A percentile compares a stretch with the other conserved stretches of the same genome.
These are phyloP conservation scores for Eutolmus rufibarbis DNA, from an alignment of 2,888 invertebrate species.

Conservation along the genomic window DNA sequence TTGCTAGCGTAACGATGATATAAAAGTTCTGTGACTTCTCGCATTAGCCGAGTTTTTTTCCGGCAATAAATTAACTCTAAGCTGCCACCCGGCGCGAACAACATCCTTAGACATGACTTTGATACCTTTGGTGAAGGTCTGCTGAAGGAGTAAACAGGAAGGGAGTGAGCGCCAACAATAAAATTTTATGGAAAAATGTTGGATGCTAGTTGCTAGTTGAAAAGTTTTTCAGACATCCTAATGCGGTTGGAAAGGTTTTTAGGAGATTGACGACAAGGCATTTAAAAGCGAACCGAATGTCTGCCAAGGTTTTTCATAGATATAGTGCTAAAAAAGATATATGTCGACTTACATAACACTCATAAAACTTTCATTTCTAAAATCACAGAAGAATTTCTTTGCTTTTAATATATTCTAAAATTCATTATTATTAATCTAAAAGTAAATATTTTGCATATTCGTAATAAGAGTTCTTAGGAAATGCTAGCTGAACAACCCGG, in stretches of 20 bases:
- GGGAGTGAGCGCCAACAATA: background rate
- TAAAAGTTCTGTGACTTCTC: background rate
- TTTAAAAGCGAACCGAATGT: background rate
- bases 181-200: background rate
- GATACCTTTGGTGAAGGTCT: background rate
- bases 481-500: too few species aligned
- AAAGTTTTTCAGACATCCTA: background rate
- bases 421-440: too few species aligned
- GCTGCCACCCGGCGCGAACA: background rate
- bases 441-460: too few species aligned
- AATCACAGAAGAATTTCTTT: background rate
- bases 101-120: background rate
- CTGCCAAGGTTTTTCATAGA: background rate
- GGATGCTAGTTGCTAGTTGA: background rate
- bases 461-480: too few species aligned
- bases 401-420: too few species aligned
- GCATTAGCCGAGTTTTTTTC: background rate
- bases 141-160: background rate
- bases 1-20: background rate
- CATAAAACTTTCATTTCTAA: background rate
- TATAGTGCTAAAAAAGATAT: background rate
- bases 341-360: background rate
- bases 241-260: background rate
- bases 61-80: background rate
- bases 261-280: background rate